These are phyloP conservation scores for Caenorhabditis angaria DNA, from an alignment of 2,888 invertebrate genomes.

Conservation along the genomic window DNA sequence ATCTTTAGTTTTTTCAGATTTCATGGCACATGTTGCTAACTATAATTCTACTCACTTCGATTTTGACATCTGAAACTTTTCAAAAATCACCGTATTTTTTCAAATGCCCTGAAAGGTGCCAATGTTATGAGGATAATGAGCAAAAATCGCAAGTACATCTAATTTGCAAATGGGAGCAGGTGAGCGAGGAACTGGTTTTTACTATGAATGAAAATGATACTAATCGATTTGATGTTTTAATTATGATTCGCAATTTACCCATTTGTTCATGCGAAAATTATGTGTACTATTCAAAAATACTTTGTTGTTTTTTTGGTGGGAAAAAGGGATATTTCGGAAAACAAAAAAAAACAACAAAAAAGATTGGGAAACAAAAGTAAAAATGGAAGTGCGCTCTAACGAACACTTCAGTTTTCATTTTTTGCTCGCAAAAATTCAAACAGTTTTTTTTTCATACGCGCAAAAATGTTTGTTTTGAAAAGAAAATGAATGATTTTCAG, in stretches of 20 bases:
- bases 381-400: too few species aligned
- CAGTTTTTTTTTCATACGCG: too few species aligned
- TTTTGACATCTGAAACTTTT: background rate
- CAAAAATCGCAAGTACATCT: constrained; percentile 54
- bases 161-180: constrained; percentile 66
- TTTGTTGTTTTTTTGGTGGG: too few species aligned
- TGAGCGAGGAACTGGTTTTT: constrained; percentile 15
- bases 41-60: background rate
- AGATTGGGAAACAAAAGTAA: too few species aligned
- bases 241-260: constrained; percentile 4
- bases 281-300: background rate
- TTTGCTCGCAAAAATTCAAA: too few species aligned
- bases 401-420: too few species aligned
- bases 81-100: constrained; percentile 17
- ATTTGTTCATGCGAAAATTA: background rate
- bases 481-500: constrained; percentile 37
- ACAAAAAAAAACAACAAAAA: too few species aligned
- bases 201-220: background rate
- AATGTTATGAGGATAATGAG: constrained; percentile 59
- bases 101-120: constrained; percentile 57
- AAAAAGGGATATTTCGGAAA: too few species aligned
- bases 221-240: background rate
- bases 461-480: too few species aligned
- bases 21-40: background rate
- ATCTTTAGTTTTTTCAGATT: background rate